Evolutionary conservation across 2,888 invertebrate species (phyloP).

Genomic region (Fragum whitleyi): DNA sequence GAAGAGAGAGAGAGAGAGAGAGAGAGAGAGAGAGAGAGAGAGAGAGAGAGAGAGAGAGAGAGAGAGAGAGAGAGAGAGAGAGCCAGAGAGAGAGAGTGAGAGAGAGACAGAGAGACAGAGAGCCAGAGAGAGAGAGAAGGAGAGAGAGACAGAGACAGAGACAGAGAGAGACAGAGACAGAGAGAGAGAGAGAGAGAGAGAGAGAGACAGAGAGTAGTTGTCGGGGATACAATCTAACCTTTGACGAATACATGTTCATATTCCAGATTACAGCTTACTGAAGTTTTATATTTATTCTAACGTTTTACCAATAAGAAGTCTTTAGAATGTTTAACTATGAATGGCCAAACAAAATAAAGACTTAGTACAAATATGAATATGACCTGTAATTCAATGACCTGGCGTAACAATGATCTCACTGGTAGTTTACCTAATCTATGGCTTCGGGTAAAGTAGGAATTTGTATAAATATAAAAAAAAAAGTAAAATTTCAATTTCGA

Average conservation of each 20-base stretch:
- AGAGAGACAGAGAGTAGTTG: background rate
- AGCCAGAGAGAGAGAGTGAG: background rate
- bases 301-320: no score
- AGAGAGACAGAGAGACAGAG: background rate
- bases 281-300: no score
- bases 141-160: background rate
- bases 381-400: background rate
- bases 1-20: constrained; percentile 5
- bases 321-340: no score
- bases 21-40: background rate
- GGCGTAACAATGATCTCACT: no score
- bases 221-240: background rate
- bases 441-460: no score
- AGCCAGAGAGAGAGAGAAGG: background rate
- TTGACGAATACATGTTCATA: background rate
- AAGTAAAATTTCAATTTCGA: no score
- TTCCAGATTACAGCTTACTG: no score
- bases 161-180: constrained; percentile 8
- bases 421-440: no score
- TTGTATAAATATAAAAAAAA: no score
- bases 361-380: no score
- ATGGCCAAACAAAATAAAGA: no score
- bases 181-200: background rate
- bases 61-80: background rate
- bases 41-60: background rate